Conservation (phyloP, 92 coral and sea anemone genomes). For the Anthopleura xanthogrammica region DNA sequence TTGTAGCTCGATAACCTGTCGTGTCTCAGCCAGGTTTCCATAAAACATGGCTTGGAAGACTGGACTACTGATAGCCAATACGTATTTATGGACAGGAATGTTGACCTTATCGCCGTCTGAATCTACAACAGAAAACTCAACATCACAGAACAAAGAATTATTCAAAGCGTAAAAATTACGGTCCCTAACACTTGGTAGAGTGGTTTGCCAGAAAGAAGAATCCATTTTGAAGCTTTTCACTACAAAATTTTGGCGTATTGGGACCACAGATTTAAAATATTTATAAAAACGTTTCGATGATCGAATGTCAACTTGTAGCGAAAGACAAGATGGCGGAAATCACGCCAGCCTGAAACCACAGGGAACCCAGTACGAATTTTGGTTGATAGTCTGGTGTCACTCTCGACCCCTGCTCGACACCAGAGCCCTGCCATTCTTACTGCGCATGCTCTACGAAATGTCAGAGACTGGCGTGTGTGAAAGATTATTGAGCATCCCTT, state of each 20-base stretch:
- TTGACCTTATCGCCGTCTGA: conserved; percentile 13
- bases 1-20: conserved; percentile 16
- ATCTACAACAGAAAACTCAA: conserved; percentile 28
- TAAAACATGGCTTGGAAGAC: conserved; percentile 39
- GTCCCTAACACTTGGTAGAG: conserved; percentile 19
- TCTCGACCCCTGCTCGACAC: too few species aligned
- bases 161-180: conserved; percentile 35
- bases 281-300: too few species aligned
- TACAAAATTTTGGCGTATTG: background rate
- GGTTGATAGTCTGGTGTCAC: too few species aligned
- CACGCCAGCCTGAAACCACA: too few species aligned
- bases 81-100: conserved; percentile 31
- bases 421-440: too few species aligned
- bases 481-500: too few species aligned
- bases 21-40: conserved; percentile 30
- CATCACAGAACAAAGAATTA: conserved; percentile 33
- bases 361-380: too few species aligned
- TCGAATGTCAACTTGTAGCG: too few species aligned
- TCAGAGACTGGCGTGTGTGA: too few species aligned
- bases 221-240: background rate
- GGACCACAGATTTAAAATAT: too few species aligned
- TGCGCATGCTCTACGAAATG: too few species aligned
- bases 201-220: conserved; percentile 29
- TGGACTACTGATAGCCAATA: conserved; percentile 39
- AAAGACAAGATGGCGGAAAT: too few species aligned